Evolutionary conservation across 2,113 vertebrate species (phyloP), one percentile per base, ranked within the genome.

Genomic region (Nipponia nippon): DNA sequence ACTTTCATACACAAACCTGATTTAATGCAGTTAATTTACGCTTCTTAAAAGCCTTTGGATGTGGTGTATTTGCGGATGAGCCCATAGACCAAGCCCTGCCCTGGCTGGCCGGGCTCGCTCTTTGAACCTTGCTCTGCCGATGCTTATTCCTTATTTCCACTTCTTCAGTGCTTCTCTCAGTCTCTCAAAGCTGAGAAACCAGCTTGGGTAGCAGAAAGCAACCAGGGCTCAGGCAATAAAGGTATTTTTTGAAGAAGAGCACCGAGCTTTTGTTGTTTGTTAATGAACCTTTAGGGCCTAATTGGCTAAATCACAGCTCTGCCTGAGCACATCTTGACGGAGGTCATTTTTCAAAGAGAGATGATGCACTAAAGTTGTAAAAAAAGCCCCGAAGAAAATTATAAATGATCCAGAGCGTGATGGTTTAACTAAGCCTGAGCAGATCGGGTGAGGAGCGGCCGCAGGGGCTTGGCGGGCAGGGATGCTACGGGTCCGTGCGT

Each of bases 31-130:
- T 53, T 55, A 8, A 29, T 82, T 90, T 40, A 8, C 20, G 7
- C 49, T 59, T 76, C 22, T 32, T 42, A 13, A 23, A 47, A 6
- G 70, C 10, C 27, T 85, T 67, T 50, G 47, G 61, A 9, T 3
- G 3, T 7, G 42, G 11, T 16, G 19, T 25, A 1, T 58, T 67
- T 66, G 63, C 2, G 2, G 9, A 5, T 8, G 50, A 58, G 52
- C 52, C 46, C 6, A 0, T 5, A 53, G 56, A 6, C 29, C 11
- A 14, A 65, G 34, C 25, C 16, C 42, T 79, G 61, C 40, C 53
- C 42, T 49, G 46, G 23, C 81, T 18, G 32, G 29, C 53, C 0
- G 0, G 0, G 1, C 56, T 81, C 0, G 0, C 42, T 52, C 27
- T 36, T 47, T n/a, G 25, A 42, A 10, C 36, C 26, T 49, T 14